Evolutionary conservation across 1,140 invertebrate genomes (phyloP).

Genomic region (Hylaeus anthracinus): DNA sequence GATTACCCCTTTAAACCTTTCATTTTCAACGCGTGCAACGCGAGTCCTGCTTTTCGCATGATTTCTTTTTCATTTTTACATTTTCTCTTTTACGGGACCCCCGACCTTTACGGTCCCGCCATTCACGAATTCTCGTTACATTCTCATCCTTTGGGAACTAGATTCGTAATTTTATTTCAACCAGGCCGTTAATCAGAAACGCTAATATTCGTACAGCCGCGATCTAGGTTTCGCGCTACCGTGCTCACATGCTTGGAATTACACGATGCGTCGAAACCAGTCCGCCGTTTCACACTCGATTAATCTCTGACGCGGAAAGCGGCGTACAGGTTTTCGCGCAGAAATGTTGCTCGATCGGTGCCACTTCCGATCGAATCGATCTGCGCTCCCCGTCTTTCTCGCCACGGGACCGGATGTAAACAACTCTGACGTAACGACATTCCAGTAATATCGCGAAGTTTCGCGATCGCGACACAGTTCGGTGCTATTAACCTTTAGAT

Average conservation of each 20-base stretch:
- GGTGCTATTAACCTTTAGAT: not conserved
- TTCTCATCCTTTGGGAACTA: too few species aligned
- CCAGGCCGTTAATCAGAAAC: too few species aligned
- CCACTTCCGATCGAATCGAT: not conserved
- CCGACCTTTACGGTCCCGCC: too few species aligned
- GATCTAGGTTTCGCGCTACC: conserved; percentile 9
- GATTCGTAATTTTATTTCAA: too few species aligned
- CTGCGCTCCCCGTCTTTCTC: not conserved
- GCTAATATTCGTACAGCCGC: too few species aligned
- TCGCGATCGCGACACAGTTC: not conserved
- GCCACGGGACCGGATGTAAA: conserved; percentile 6
- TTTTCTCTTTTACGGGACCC: too few species aligned
- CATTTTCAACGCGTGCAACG: not conserved
- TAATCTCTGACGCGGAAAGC: conserved; percentile 15
- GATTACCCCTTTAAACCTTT: not conserved
- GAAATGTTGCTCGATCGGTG: not conserved
- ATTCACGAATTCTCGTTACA: too few species aligned
- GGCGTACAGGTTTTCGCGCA: not conserved
- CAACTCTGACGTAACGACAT: conserved; percentile 24
- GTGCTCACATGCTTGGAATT: conserved; percentile 13
- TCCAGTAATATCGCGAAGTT: not conserved
- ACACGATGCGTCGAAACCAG: conserved; percentile 30
- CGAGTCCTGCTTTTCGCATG: too few species aligned
- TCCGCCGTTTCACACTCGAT: conserved; percentile 21
- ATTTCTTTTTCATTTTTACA: too few species aligned